A percentile compares a stretch with the other conserved stretches of the same genome.
phyloP scores from a whole-genome alignment of 1,140 invertebrate species.

The Dolichoris vasculosae region DNA sequence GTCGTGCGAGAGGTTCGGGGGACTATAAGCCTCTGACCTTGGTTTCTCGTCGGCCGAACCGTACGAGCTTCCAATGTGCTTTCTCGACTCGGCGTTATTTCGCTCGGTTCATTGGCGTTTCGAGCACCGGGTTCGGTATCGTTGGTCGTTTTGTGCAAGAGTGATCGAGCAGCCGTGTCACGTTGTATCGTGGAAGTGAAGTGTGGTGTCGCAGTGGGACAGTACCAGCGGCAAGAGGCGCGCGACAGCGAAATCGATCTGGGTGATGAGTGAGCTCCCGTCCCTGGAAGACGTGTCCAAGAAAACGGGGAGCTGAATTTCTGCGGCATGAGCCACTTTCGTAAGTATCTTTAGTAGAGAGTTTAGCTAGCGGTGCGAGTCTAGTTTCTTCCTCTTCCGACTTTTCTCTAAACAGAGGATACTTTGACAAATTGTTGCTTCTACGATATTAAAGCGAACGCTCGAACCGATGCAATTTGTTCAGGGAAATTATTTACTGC shows the following conservation, averaged over 20 bases:
- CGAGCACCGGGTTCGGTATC: neutral
- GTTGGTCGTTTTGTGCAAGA: neutral
- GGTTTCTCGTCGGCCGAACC: neutral
- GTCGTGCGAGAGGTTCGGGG: neutral
- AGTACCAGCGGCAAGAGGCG: neutral
- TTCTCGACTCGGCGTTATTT: neutral
- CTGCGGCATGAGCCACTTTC: neutral
- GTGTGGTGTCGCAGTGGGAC: neutral
- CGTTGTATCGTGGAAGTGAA: conserved; percentile 5
- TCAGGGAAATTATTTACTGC: too few species aligned
- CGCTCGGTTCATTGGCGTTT: neutral
- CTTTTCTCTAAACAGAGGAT: too few species aligned
- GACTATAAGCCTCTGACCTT: neutral
- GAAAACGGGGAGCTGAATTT: neutral
- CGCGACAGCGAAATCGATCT: conserved; percentile 6
- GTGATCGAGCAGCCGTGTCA: neutral
- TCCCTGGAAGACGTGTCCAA: neutral
- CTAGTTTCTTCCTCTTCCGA: too few species aligned
- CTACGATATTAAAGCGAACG: too few species aligned
- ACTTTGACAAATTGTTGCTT: too few species aligned
- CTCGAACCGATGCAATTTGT: too few species aligned
- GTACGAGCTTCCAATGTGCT: neutral
- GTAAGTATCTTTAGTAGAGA: neutral
- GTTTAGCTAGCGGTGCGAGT: too few species aligned
- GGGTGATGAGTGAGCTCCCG: conserved; percentile 20